These are phyloP conservation scores for Andrena flavipes DNA, from an alignment of 2,888 invertebrate genomes.

Conservation along the genomic window DNA sequence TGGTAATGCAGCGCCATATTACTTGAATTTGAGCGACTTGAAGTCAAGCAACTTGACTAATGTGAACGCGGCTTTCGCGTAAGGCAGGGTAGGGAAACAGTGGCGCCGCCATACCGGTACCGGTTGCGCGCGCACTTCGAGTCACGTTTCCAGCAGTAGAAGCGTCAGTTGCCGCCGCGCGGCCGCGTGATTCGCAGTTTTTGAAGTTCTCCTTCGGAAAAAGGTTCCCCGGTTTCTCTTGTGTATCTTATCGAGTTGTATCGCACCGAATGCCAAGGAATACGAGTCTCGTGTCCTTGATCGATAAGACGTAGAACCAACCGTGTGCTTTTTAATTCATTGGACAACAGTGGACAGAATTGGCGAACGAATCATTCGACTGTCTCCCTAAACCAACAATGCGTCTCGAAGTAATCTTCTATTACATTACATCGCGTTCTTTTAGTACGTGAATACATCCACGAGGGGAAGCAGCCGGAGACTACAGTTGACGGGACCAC, in stretches of 20 bases:
- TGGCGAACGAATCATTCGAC: neutral
- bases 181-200: constrained; percentile 67
- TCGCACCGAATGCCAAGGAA: neutral
- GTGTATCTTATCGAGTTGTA: neutral
- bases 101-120: constrained; percentile 37
- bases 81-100: neutral
- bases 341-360: neutral
- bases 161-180: constrained; percentile 68
- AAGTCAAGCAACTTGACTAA: neutral
- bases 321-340: neutral
- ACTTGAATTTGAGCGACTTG: too few relatives aligned
- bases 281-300: neutral
- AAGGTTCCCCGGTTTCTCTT: neutral
- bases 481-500: too few relatives aligned
- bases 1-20: too few relatives aligned
- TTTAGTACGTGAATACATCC: too few relatives aligned
- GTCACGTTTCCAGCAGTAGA: constrained; percentile 67
- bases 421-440: too few relatives aligned
- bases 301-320: neutral
- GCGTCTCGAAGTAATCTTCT: too few relatives aligned
- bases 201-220: constrained; percentile 37
- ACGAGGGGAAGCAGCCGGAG: too few relatives aligned
- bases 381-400: too few relatives aligned
- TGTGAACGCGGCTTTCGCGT: neutral
- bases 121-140: constrained; percentile 67